Conservation (phyloP, 2,888 invertebrate genomes). For the Heliconius hortense region DNA sequence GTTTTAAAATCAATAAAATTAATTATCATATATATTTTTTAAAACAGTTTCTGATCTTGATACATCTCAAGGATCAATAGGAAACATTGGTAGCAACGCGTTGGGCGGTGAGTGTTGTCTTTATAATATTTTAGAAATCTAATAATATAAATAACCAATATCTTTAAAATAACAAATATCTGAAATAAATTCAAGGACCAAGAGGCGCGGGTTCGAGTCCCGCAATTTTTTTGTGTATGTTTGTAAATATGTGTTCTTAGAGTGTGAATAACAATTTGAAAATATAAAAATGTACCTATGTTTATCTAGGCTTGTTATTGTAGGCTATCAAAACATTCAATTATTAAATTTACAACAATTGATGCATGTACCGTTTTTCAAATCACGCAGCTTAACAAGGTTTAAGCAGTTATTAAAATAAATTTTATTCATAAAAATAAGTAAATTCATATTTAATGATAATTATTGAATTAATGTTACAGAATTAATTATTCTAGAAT, state of each 20-base stretch:
- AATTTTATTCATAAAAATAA: background rate
- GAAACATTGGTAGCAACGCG: constrained; percentile 20
- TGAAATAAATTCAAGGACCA: no score
- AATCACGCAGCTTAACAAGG: constrained; percentile 5
- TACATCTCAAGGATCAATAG: constrained; percentile 23
- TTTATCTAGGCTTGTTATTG: no score
- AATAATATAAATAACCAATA: background rate
- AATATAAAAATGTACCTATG: no score
- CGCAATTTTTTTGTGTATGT: no score
- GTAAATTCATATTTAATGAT: background rate
- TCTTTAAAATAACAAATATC: background rate
- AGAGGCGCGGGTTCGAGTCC: no score
- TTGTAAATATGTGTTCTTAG: no score
- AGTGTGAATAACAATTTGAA: no score
- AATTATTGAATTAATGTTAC: background rate
- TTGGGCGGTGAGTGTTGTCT: background rate
- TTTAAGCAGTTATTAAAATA: background rate
- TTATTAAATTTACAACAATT: background rate
- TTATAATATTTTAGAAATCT: background rate
- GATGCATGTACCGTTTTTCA: background rate
- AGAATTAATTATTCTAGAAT: no score
- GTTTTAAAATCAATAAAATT: background rate
- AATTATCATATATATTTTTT: background rate
- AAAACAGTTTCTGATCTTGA: constrained; percentile 23
- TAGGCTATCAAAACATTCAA: no score